phyloP scores from a whole-genome alignment of 2,888 invertebrate species.

The Caenorhabditis zanzibari region DNA sequence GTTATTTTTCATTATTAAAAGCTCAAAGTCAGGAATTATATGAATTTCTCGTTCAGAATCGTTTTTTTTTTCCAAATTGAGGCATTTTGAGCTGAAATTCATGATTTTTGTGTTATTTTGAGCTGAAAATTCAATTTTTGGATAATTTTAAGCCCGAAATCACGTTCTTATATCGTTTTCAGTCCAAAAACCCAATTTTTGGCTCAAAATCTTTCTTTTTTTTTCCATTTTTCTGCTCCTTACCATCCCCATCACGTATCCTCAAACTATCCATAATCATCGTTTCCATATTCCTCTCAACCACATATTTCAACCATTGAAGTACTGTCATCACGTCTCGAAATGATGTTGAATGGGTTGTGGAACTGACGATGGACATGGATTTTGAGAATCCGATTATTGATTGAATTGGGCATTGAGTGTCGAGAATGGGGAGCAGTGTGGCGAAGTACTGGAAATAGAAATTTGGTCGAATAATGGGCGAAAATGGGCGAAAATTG shows the following conservation, averaged over 20 bases:
- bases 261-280: conserved; percentile 32
- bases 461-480: background rate
- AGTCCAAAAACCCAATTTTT: background rate
- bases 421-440: conserved; percentile 22
- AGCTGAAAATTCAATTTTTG: background rate
- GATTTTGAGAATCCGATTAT: conserved; percentile 16
- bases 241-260: conserved; percentile 17
- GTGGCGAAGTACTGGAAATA: conserved; percentile 22
- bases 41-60: too few species aligned
- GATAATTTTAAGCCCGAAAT: background rate
- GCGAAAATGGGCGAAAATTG: background rate
- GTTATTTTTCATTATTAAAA: too few species aligned
- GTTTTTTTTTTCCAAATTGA: too few species aligned
- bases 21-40: too few species aligned
- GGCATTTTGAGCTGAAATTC: background rate
- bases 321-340: conserved; percentile 54
- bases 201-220: background rate
- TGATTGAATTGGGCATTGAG: conserved; percentile 1
- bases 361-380: background rate
- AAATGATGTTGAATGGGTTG: background rate
- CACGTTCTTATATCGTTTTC: background rate
- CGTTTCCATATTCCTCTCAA: background rate
- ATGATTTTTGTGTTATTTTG: background rate
- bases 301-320: conserved; percentile 33
- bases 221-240: background rate